Evolutionary conservation across 1,140 invertebrate species (phyloP), one percentile per base, ranked within the genome.

Genomic region (Tetramorium parvispinum): DNA sequence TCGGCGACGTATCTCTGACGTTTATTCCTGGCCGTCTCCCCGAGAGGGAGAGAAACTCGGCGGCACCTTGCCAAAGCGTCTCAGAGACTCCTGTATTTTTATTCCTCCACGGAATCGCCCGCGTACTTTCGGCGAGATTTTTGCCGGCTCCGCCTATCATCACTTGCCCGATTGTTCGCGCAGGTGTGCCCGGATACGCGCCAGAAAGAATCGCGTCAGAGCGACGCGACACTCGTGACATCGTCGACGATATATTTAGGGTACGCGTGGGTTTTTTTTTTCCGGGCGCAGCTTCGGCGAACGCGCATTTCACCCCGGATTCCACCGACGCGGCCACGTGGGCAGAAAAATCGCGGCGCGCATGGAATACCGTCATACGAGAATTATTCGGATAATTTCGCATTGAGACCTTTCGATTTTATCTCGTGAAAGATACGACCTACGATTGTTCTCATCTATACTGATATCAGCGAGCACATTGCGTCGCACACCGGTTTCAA

Each of bases 1-100:
- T 87, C 87, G 88, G 57, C 85, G 79, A 53, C 51, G 90, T 92
- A 93, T 92, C 91, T 91, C 89, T 88, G 85, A 87, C 85, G 93
- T 93, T 94, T 94, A 94, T 94, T 94, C 91, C 92, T 91, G 92
- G 92, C 88, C 76, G 85, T 92, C 87, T 59, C 7, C 21, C 32
- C 37, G 13, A 70, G 87, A 85, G 87, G 86, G 53, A 73, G 88
- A 93, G 89, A 88, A 86, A 88, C 87, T 85, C 37, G 57, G 70
- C 88, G 92, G 92, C 92, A 92, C 65, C 81, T 89, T 94, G 93
- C 93, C 93, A 93, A 93, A 93, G 88, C 77, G 79, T 87, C 27
- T 37, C 90, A 73, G 87, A 77, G 68, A 82, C 40, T 27, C 82
- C 89, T 77, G 86, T 91, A 91, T 91, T 92, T 92, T 90, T 83